Evolutionary conservation across 2,888 invertebrate species (phyloP).

Genomic region (Ceratothoa steindachneri): DNA sequence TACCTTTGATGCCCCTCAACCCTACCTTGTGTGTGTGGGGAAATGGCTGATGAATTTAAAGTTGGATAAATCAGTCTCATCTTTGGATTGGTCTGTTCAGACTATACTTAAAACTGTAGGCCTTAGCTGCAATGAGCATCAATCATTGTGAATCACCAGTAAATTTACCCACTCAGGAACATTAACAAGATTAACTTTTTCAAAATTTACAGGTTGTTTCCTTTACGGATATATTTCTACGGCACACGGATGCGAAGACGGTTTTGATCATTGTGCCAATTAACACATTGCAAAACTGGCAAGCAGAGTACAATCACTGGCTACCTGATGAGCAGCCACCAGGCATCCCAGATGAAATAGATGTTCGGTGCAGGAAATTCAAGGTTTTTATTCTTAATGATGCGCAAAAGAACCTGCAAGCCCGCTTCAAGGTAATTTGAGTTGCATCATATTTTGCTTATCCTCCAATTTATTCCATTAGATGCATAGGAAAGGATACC

Average conservation of each 20-base stretch:
- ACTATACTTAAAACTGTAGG: no score
- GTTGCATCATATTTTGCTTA: conserved; percentile 13
- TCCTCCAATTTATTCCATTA: conserved; percentile 8
- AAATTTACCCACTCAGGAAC: no score
- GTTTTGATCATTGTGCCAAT: conserved; percentile 97
- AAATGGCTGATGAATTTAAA: no score
- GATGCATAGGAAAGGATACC: no score
- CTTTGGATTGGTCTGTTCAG: no score
- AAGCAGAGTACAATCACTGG: conserved; percentile 97
- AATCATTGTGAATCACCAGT: no score
- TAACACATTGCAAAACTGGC: conserved; percentile 97
- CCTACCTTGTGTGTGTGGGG: no score
- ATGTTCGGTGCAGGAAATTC: conserved; percentile 74
- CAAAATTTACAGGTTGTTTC: conserved; percentile 83
- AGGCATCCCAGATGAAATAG: conserved; percentile 57
- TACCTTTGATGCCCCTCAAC: no score
- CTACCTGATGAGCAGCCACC: conserved; percentile 64
- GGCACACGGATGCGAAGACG: conserved; percentile 80
- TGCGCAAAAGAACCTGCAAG: conserved; percentile 82
- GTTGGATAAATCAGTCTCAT: no score
- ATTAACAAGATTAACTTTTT: no score
- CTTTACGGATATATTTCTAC: conserved; percentile 91
- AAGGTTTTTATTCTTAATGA: conserved; percentile 79
- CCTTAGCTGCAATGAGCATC: no score
- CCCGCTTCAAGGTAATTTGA: conserved; percentile 75